Percentiles rank a stretch among this genome's conserved stretches.
phyloP scores from a whole-genome alignment of 64 coral and sea anemone genomes.

The Trachythela sp. region DNA sequence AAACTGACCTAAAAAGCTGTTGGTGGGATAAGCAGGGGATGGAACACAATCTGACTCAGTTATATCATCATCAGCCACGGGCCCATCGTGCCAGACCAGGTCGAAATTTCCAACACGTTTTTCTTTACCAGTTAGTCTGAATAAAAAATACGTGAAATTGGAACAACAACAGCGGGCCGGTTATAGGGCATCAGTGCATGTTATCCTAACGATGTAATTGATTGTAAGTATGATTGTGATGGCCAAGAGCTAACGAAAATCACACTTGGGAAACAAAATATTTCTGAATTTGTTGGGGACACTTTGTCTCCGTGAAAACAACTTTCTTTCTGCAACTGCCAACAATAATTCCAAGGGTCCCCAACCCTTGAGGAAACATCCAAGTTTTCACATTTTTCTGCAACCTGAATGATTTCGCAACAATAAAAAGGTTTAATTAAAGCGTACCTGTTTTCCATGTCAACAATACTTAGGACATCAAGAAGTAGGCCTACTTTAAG shows the following conservation, averaged over 20 bases:
- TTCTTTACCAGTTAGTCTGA: constrained; percentile 76
- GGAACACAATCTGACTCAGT: constrained; percentile 81
- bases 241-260: no score
- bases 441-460: constrained; percentile 93
- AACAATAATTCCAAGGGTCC: no score
- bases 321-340: no score
- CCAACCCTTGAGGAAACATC: no score
- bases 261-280: no score
- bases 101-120: constrained; percentile 93
- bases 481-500: constrained; percentile 86
- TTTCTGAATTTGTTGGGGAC: no score
- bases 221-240: neutral
- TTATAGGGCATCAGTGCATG: neutral
- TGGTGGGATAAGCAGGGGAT: constrained; percentile 72
- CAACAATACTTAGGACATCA: constrained; percentile 82
- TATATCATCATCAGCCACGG: constrained; percentile 76
- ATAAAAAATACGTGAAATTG: neutral
- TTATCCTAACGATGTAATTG: neutral
- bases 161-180: no score
- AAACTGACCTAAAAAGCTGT: constrained; percentile 72
- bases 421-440: no score
- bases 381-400: no score
- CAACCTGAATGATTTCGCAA: no score
- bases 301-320: no score
- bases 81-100: constrained; percentile 92